Percentiles rank a stretch among this genome's conserved stretches.
Evolutionary conservation across 2,888 invertebrate species (phyloP).

Genomic region (Ferrisia virgata): DNA sequence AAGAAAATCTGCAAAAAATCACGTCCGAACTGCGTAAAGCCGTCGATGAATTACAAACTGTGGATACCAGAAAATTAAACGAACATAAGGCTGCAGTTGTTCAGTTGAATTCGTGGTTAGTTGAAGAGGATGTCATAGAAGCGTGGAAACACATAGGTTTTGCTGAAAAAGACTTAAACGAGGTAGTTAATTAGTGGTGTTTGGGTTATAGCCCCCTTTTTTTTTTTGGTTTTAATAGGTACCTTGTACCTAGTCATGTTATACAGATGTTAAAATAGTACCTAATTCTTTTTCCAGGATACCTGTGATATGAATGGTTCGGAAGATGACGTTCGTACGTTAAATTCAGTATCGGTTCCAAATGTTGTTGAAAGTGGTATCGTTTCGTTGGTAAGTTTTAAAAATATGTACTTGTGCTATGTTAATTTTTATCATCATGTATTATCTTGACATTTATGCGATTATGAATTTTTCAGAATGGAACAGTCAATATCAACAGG

Average conservation of each 20-base stretch:
- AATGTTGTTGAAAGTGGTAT: neutral
- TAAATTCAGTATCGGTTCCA: neutral
- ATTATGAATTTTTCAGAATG: neutral
- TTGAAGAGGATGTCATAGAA: neutral
- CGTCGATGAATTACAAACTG: neutral
- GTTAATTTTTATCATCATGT: neutral
- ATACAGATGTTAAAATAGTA: neutral
- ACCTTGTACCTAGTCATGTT: neutral
- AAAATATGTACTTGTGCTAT: no score
- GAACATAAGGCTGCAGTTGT: neutral
- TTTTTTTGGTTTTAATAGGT: neutral
- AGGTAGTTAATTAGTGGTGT: neutral
- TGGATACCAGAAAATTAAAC: neutral
- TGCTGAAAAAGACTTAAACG: neutral
- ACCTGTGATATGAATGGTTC: neutral
- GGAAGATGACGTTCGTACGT: neutral
- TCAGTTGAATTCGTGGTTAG: neutral
- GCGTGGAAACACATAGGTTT: neutral
- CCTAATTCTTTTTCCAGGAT: neutral
- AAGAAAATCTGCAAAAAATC: neutral
- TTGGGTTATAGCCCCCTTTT: neutral
- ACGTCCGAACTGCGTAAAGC: neutral
- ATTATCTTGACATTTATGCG: no score
- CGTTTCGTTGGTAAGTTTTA: neutral
- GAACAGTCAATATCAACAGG: neutral